A percentile compares a stretch with the other conserved stretches of the same genome.
Conservation (phyloP, 2,888 invertebrate species). For the Drosophila glabriapex region DNA sequence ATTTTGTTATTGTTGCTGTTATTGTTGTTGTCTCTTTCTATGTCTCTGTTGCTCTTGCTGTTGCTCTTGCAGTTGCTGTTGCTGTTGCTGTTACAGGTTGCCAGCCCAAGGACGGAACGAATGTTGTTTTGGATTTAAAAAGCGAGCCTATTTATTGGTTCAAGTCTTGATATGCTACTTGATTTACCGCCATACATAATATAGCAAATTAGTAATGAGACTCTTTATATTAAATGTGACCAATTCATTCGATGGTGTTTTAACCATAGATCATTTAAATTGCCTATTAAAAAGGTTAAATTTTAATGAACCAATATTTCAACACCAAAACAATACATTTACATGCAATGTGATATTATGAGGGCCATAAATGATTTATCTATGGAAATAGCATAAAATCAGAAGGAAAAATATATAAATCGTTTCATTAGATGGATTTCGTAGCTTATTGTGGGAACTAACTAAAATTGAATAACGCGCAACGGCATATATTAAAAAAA, state of each 20-base stretch:
- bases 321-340: neutral
- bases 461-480: neutral
- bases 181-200: constrained; percentile 21
- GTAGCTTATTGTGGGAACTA: neutral
- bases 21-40: constrained; percentile 18
- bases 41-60: constrained; percentile 8
- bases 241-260: constrained; percentile 13
- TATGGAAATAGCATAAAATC: neutral
- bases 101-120: constrained; percentile 65
- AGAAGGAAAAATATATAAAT: neutral
- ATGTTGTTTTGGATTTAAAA: constrained; percentile 38
- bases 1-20: constrained; percentile 15
- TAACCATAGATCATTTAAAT: constrained; percentile 1
- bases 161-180: constrained; percentile 14
- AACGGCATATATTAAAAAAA: neutral
- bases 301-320: neutral
- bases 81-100: constrained; percentile 42
- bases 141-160: constrained; percentile 16
- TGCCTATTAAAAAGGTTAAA: neutral
- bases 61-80: constrained; percentile 25
- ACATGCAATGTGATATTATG: neutral
- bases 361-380: neutral
- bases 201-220: constrained; percentile 25
- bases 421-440: neutral
- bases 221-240: constrained; percentile 25